Evolutionary conservation across 2,888 invertebrate genomes (phyloP), one percentile per base, ranked within the genome.

Genomic region (Disparrhopalites patrizii): DNA sequence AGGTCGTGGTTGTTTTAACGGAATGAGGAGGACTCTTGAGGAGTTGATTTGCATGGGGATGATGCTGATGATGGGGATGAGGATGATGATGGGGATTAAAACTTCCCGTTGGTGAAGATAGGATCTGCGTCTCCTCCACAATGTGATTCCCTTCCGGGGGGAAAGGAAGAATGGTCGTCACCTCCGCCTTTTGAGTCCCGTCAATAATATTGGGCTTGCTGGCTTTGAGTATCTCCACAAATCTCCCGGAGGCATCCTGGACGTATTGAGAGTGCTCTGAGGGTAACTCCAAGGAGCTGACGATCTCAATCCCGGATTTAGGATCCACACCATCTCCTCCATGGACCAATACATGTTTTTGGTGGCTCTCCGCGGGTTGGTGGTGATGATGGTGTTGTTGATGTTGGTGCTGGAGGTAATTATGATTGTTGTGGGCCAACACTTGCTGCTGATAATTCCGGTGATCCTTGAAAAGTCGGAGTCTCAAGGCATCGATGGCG

Each of bases 281-380:
- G 15, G 63, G 63, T 1, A 63, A 43, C 30, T 63, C 63, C 15
- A 63, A 15, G 20, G 55, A 55, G 20, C 63, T 27, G n/a, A 55
- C 55, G 43, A 63, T 63, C 20, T 63, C 63, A 3, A 63, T 25
- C 7, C 18, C 43, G 20, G 63, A 55, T 2, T 43, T 43, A 7
- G 3, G 5, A 43, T 4, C 3, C n/a, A 7, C 4, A 13, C 4
- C 13, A 43, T 43, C 20, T 18, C 20, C 20, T 3, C n/a, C 13
- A 13, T 43, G 43, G 5, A 43, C 4, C 15, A 43, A 43, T 18
- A 43, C 20, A 18, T 3, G 20, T 20, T 18, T 43, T 43, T 18
- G n/a, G n/a, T 43, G n/a, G 43, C 20, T 18, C 43, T 27, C 23
- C 51, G 23, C n/a, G 3, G 18, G 13, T 13, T 7, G 23, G 18